A percentile compares a stretch with the other conserved stretches of the same genome.
phyloP scores from a whole-genome alignment of 2,797 vertebrate genomes.

The Octomys mimax region DNA sequence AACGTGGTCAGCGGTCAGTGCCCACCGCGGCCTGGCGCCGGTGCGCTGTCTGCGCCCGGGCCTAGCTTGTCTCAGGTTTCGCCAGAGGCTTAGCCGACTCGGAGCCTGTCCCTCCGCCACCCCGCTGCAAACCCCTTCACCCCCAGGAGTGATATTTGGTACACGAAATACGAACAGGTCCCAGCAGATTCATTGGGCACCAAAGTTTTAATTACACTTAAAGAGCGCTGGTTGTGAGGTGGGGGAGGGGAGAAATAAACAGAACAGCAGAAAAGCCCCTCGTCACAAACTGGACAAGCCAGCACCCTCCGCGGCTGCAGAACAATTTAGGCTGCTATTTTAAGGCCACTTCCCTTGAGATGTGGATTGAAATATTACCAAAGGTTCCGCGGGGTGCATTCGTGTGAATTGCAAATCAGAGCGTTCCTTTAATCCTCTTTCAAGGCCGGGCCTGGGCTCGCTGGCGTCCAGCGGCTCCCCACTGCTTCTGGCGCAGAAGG shows the following conservation, averaged over 20 bases:
- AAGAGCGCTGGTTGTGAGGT: not conserved
- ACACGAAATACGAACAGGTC: not conserved
- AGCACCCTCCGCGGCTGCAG: conserved; percentile 63
- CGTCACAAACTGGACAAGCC: conserved; percentile 81
- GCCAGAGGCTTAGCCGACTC: not conserved
- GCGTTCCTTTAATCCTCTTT: conserved; percentile 98
- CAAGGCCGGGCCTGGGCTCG: conserved; percentile 96
- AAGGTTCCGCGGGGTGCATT: conserved; percentile 95
- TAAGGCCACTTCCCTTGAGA: conserved; percentile 89
- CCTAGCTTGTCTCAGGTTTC: not conserved
- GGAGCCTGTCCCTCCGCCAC: accelerated
- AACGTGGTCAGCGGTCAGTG: too few species aligned
- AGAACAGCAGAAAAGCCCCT: conserved; percentile 65
- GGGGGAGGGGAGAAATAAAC: not conserved
- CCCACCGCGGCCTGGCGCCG: not conserved
- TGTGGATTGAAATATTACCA: conserved; percentile 95
- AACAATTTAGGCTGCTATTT: conserved; percentile 87
- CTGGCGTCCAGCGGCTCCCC: conserved; percentile 95
- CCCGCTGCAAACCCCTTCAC: not conserved
- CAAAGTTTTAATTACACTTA: conserved; percentile 81
- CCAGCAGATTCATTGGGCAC: conserved; percentile 73
- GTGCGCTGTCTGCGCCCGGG: accelerated
- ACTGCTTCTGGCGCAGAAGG: conserved; percentile 97
- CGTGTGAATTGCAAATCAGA: conserved; percentile 99
- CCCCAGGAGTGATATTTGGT: conserved; percentile 1